Percentiles rank a stretch among this genome's conserved stretches.
Evolutionary conservation across 2,113 vertebrate genomes (phyloP).

Genomic region (Onychorhynchus coronatus): DNA sequence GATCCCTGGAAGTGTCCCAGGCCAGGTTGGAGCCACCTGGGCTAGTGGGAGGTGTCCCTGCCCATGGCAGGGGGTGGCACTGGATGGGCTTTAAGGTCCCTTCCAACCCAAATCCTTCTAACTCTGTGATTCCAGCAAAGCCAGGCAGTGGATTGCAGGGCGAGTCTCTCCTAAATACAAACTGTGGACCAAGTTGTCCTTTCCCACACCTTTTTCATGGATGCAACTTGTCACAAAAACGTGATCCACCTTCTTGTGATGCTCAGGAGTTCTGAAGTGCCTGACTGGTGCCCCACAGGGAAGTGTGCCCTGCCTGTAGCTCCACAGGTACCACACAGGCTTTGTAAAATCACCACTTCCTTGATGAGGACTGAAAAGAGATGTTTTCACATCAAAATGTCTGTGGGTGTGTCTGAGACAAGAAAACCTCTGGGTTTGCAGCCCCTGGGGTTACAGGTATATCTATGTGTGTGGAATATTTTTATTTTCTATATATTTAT

Average conservation of each 20-base stretch:
- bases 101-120: not conserved
- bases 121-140: not conserved
- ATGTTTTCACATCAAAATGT: not conserved
- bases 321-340: not conserved
- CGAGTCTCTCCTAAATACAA: not conserved
- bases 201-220: not conserved
- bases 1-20: not conserved
- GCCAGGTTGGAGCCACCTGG: not conserved
- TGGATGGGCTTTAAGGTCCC: not conserved
- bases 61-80: not conserved
- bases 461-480: not conserved
- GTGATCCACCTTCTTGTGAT: fast-evolving
- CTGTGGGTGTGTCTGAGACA: not conserved
- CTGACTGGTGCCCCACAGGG: not conserved
- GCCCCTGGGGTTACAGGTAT: not conserved
- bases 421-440: not conserved
- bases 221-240: not conserved
- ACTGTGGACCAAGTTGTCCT: not conserved
- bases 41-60: not conserved
- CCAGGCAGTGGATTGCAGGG: not conserved
- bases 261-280: not conserved
- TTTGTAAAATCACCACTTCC: not conserved
- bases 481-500: not conserved
- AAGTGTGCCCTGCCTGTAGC: not conserved
- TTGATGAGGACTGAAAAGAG: not conserved